Base-by-base conservation (phyloP, 2,797 vertebrate species). In the Oryzias dopingdopingensis region DNA sequence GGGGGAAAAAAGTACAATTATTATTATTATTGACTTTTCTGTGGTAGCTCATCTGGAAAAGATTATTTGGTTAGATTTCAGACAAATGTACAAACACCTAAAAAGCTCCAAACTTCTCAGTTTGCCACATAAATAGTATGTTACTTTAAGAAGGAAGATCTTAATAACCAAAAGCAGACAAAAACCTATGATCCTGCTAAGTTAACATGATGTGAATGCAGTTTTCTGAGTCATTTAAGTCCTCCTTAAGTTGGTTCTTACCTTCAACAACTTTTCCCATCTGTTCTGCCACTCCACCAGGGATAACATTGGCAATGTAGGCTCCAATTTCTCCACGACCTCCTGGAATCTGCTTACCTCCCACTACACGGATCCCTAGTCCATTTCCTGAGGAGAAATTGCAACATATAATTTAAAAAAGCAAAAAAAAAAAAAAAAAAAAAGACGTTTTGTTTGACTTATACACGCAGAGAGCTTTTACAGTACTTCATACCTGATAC, bases 311-410 rank as follows among this genome's bases (percentile, higher is more conserved):
- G 69, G 96, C 95, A 65, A 99, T 91, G 67, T 98, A 99, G 46
- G 97, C 96, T 86, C 97, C 97, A 60, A 94, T 98, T 85, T 99
- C 95, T 77, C 95, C 93, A 32, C 86, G 83, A 73, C 90, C 90
- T 63, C 95, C 96, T 7, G 96, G 96, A 79, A 99, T 96, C 85
- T 96, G 95, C 83, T 99, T 99, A 18, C 97, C 97, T 55, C 97
- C 97, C 32, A 99, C 94, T 65, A 99, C 90, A 77, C 93, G 90
- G 56, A 99, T 95, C 61, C 97, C 97, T 60, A 99, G 88, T 52
- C 92, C 92, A 50, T 90, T 89, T 3, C 91, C 92, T 93, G 62
- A 7, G 17, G 10, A 24, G 68, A 70, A 66, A 66, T 49, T 62
- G 55, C 68, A 14, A 76, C 3, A 51, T 2, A 51, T 59, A 63